Conservation (phyloP, 2,888 invertebrate genomes). For the Dicranocentrus wangi region DNA sequence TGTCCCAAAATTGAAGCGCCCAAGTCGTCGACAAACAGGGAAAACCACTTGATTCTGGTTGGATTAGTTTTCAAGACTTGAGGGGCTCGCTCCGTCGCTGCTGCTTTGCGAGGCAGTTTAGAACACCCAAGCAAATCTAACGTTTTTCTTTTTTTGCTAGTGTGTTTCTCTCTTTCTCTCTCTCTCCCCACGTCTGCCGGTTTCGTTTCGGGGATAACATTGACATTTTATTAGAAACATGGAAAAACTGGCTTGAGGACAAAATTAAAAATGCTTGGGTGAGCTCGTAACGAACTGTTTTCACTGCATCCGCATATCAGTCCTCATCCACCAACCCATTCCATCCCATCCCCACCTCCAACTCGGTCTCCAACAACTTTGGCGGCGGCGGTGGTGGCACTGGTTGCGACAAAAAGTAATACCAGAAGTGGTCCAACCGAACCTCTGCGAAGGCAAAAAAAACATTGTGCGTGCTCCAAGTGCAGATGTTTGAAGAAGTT, state of each 20-base stretch:
- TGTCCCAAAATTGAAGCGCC: conserved; percentile 39
- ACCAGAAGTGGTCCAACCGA: too few relatives aligned
- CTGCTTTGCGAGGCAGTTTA: background rate
- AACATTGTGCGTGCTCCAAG: background rate
- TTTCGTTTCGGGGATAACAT: conserved; percentile 40
- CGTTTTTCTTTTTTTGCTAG: too few relatives aligned
- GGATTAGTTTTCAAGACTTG: conserved; percentile 60
- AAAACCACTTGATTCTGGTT: conserved; percentile 65
- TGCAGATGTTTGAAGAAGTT: conserved; percentile 26
- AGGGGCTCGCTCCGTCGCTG: conserved; percentile 34
- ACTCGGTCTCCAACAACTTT: background rate
- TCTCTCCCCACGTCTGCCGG: conserved; percentile 32
- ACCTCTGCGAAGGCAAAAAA: conserved; percentile 11
- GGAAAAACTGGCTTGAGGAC: conserved; percentile 59
- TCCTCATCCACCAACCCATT: too few relatives aligned
- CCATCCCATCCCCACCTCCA: too few relatives aligned
- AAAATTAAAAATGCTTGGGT: conserved; percentile 63
- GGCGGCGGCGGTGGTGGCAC: too few relatives aligned
- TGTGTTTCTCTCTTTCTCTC: background rate
- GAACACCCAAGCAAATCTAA: background rate
- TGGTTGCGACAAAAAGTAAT: too few relatives aligned
- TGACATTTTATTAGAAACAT: conserved; percentile 64
- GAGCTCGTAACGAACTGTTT: conserved; percentile 55
- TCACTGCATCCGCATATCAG: conserved; percentile 19
- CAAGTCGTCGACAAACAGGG: conserved; percentile 52